A percentile compares a stretch with the other conserved stretches of the same genome.
phyloP scores from a whole-genome alignment of 2,113 vertebrate species.

The Campylorhamphus procurvoides region DNA sequence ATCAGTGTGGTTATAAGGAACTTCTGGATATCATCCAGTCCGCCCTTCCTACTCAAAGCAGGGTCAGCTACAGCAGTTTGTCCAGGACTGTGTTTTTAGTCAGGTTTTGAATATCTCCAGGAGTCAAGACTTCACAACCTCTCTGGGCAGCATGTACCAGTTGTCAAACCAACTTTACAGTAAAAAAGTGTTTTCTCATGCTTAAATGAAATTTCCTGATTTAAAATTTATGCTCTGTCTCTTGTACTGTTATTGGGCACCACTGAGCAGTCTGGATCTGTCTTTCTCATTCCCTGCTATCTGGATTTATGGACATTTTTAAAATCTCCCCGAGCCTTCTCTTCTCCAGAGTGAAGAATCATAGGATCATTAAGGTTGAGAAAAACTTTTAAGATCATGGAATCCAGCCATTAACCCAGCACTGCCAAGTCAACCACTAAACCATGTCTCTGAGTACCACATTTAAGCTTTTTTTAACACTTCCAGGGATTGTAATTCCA shows the following conservation, averaged over 20 bases:
- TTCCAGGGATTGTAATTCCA: neutral
- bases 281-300: neutral
- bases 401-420: neutral
- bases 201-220: neutral
- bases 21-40: neutral
- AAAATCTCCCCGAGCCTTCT: neutral
- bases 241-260: neutral
- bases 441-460: neutral
- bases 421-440: neutral
- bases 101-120: neutral
- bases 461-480: neutral
- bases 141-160: neutral
- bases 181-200: neutral
- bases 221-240: neutral
- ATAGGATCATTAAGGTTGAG: neutral
- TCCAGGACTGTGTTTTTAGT: neutral
- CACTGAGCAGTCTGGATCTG: neutral
- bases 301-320: accelerated
- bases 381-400: neutral
- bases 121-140: neutral
- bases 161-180: neutral
- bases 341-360: neutral
- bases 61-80: neutral
- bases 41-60: neutral
- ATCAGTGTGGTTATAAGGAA: neutral